These are phyloP conservation scores for Gobio gobio DNA, from an alignment of 2,113 vertebrate species.

Conservation along the genomic window DNA sequence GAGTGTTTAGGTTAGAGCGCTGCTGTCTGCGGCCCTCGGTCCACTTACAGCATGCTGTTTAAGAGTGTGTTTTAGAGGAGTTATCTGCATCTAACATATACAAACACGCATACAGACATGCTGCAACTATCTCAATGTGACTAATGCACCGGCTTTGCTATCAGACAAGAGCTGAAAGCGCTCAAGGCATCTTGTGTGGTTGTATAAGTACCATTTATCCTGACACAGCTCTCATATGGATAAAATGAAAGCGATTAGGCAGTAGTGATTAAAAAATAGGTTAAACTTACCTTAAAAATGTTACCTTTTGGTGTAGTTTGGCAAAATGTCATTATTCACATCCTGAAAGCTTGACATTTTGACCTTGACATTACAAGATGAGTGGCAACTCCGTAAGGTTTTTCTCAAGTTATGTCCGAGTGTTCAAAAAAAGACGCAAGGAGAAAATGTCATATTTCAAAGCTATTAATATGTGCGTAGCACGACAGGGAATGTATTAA, in stretches of 20 bases:
- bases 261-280: neutral
- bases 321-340: constrained; percentile 18
- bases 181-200: constrained; percentile 6
- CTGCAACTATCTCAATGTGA: constrained; percentile 1
- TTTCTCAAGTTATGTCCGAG: constrained; percentile 42
- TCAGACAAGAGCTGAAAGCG: constrained; percentile 2
- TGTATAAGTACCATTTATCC: constrained; percentile 4
- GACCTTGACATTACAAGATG: constrained; percentile 16
- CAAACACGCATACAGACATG: constrained; percentile 36
- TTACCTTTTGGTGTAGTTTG: constrained; percentile 3
- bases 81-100: constrained; percentile 28
- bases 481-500: constrained; percentile 59
- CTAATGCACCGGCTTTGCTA: constrained; percentile 13
- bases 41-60: constrained; percentile 44
- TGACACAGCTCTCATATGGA: neutral
- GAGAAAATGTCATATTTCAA: constrained; percentile 71
- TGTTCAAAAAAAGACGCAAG: constrained; percentile 40
- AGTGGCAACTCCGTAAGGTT: neutral
- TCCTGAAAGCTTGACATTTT: neutral
- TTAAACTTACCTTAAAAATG: neutral
- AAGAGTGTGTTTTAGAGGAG: constrained; percentile 42
- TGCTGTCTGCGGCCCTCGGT: constrained; percentile 11
- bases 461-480: constrained; percentile 67
- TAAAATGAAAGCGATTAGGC: neutral
- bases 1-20: constrained; percentile 70